A percentile compares a stretch with the other conserved stretches of the same genome.
These are phyloP conservation scores for Calosoma granatense DNA, from an alignment of 1,140 invertebrate species.

Conservation along the genomic window DNA sequence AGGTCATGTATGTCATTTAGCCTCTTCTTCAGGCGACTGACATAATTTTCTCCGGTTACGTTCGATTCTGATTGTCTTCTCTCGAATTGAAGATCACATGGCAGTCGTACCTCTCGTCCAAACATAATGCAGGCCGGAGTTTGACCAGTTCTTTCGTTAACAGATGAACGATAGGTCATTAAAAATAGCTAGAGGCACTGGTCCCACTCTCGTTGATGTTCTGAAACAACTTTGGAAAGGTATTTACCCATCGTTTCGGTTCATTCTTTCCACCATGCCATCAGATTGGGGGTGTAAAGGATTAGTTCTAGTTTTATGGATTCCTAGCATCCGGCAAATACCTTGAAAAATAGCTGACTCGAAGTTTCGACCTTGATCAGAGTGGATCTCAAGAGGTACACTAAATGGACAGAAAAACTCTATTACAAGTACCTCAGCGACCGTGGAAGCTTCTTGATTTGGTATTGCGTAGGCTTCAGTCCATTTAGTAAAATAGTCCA, in stretches of 20 bases:
- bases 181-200: not conserved
- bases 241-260: slow-evolving; percentile 21
- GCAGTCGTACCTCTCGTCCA: not conserved
- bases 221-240: slow-evolving; percentile 18
- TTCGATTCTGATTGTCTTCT: not conserved
- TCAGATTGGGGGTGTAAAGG: slow-evolving; percentile 26
- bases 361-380: slow-evolving; percentile 33
- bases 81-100: not conserved
- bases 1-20: not conserved
- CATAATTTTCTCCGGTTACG: too few relatives aligned
- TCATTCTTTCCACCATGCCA: slow-evolving; percentile 29
- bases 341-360: slow-evolving; percentile 23
- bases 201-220: not conserved
- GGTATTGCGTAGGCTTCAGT: slow-evolving; percentile 26
- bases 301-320: slow-evolving; percentile 25
- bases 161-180: not conserved
- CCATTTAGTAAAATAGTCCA: slow-evolving; percentile 31
- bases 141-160: not conserved
- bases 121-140: not conserved
- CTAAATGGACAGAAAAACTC: slow-evolving; percentile 28
- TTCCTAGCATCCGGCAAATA: slow-evolving; percentile 15
- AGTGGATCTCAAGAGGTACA: slow-evolving; percentile 25
- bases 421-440: slow-evolving; percentile 27
- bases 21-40: too few relatives aligned
- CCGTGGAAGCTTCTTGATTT: slow-evolving; percentile 29